Evolutionary conservation across 2,797 vertebrate species (phyloP).

Genomic region (Columba guinea): DNA sequence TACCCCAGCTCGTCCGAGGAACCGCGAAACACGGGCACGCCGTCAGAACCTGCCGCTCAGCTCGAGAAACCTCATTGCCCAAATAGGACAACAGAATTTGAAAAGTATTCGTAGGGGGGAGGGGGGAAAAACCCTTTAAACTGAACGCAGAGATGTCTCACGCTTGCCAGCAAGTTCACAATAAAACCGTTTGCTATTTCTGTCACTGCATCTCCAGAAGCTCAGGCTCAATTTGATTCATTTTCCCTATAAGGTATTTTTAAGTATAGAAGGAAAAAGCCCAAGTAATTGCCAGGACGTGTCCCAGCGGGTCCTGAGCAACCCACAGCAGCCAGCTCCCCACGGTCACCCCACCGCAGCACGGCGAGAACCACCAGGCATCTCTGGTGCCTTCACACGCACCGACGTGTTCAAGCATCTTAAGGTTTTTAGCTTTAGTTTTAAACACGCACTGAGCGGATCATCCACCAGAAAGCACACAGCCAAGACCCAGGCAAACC

Average conservation of each 20-base stretch:
- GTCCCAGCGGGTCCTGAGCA: background rate
- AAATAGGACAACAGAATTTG: background rate
- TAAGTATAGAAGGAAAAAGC: background rate
- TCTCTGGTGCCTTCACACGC: fast-evolving
- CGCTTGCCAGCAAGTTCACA: background rate
- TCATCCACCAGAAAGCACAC: background rate
- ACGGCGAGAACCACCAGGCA: background rate
- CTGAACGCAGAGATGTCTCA: background rate
- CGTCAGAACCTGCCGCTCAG: background rate
- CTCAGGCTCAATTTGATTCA: background rate
- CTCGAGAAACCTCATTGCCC: background rate
- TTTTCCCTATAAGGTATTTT: conserved; percentile 1
- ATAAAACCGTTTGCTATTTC: background rate
- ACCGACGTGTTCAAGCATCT: fast-evolving
- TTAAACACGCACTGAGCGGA: background rate
- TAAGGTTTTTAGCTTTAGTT: background rate
- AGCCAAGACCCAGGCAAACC: background rate
- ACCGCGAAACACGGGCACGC: fast-evolving
- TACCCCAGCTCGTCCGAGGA: background rate
- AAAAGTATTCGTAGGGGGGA: background rate
- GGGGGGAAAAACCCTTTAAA: background rate
- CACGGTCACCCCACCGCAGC: background rate
- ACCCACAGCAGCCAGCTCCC: too few species aligned
- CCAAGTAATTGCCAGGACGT: background rate
- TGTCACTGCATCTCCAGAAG: background rate